Evolutionary conservation across 1,140 invertebrate species (phyloP).

Genomic region (Hylaeus anthracinus): DNA sequence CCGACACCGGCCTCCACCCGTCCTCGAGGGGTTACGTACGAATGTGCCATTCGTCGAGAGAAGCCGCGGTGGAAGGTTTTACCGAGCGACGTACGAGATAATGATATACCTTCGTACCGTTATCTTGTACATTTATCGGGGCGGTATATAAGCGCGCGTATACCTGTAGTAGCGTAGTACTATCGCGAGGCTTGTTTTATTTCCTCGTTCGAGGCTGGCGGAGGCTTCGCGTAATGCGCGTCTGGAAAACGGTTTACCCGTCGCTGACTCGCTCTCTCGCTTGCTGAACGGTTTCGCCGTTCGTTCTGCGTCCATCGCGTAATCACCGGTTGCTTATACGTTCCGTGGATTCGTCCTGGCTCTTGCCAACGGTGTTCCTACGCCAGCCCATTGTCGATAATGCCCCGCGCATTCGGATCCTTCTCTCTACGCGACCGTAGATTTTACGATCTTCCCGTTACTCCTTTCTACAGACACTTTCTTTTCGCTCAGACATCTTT

Average conservation of each 20-base stretch:
- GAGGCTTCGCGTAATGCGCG: slow-evolving; percentile 54
- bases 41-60: slow-evolving; percentile 33
- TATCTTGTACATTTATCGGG: slow-evolving; percentile 70
- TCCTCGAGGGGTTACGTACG: slow-evolving; percentile 40
- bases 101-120: slow-evolving; percentile 68
- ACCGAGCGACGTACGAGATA: slow-evolving; percentile 60
- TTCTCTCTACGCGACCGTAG: neutral
- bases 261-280: slow-evolving; percentile 22
- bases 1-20: neutral
- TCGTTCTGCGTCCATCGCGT: slow-evolving; percentile 43
- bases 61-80: slow-evolving; percentile 51
- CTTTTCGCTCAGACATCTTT: slow-evolving; percentile 31
- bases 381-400: slow-evolving; percentile 39
- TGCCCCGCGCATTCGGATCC: slow-evolving; percentile 21
- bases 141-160: slow-evolving; percentile 30
- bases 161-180: slow-evolving; percentile 34
- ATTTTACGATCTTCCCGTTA: slow-evolving; percentile 57
- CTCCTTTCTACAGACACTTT: slow-evolving; percentile 5
- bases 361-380: slow-evolving; percentile 27
- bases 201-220: slow-evolving; percentile 60
- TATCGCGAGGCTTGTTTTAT: slow-evolving; percentile 66
- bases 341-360: slow-evolving; percentile 26
- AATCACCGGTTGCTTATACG: slow-evolving; percentile 50
- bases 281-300: slow-evolving; percentile 47
- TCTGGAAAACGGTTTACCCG: slow-evolving; percentile 58